phyloP scores from a whole-genome alignment of 2,113 vertebrate genomes.

The Corvus hawaiiensis region DNA sequence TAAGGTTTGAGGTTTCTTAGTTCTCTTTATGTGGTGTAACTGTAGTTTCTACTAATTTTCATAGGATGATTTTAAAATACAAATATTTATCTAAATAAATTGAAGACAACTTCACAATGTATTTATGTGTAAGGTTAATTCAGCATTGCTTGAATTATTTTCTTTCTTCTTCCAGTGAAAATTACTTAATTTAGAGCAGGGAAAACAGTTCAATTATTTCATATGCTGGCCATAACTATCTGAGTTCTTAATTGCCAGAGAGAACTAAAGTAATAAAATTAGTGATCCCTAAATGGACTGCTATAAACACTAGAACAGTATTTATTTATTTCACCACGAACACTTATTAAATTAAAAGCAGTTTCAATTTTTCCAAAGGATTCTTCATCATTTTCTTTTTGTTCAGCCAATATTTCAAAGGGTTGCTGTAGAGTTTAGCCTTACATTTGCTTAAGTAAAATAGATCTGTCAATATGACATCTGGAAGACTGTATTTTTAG shows the following conservation, averaged over 20 bases:
- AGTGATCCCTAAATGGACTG: conserved; percentile 22
- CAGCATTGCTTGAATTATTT: not conserved
- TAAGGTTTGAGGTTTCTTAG: not conserved
- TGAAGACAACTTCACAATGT: not conserved
- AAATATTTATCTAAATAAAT: conserved; percentile 14
- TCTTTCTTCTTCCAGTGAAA: not conserved
- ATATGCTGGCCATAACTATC: not conserved
- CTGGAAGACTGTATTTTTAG: not conserved
- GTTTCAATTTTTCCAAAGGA: not conserved
- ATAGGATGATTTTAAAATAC: not conserved
- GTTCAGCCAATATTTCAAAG: not conserved
- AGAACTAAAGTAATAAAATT: conserved; percentile 22
- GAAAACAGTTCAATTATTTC: conserved; percentile 28
- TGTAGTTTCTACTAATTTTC: not conserved
- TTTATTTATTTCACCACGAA: not conserved
- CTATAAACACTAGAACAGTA: not conserved
- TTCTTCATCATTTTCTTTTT: not conserved
- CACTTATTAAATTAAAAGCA: conserved; percentile 2
- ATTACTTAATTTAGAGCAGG: not conserved
- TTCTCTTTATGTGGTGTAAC: not conserved
- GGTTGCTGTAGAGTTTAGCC: not conserved
- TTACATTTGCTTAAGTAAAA: not conserved
- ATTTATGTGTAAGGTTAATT: not conserved
- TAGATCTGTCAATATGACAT: not conserved
- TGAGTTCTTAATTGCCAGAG: conserved; percentile 1